phyloP scores from a whole-genome alignment of 2,797 vertebrate species.

The Acrossocheilus wenchowensis region DNA sequence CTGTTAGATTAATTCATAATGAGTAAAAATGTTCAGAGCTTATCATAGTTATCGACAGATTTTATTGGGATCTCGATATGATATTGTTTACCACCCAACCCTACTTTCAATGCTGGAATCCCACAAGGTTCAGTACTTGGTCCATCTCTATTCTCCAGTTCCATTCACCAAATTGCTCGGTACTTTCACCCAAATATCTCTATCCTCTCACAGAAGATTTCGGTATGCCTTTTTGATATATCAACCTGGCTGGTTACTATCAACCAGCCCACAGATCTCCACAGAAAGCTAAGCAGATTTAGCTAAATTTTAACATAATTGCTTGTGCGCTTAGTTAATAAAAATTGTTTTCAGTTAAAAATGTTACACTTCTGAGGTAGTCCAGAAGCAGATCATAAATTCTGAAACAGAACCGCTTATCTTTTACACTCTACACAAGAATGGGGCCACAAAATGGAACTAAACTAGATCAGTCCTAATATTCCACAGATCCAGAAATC shows the following conservation, averaged over 20 bases:
- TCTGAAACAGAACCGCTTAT: background rate
- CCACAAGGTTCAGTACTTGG: conserved; percentile 1
- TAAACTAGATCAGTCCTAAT: background rate
- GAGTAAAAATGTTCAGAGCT: background rate
- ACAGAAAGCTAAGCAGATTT: background rate
- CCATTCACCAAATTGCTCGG: background rate
- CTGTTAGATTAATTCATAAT: background rate
- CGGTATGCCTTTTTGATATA: background rate
- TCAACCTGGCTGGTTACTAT: background rate
- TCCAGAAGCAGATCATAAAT: background rate
- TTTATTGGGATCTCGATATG: background rate
- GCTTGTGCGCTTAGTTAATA: background rate
- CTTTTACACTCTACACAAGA: background rate
- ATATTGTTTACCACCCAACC: background rate
- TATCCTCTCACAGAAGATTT: background rate
- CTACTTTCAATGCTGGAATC: background rate
- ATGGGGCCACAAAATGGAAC: background rate
- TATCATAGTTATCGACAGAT: background rate
- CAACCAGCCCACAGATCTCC: background rate
- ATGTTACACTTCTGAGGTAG: background rate
- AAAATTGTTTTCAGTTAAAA: background rate
- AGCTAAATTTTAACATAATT: background rate
- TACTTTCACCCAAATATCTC: background rate
- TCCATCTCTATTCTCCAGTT: background rate
- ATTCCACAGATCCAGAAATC: background rate